A percentile compares a stretch with the other conserved stretches of the same genome.
These are phyloP conservation scores for Labrus mixtus DNA, from an alignment of 2,113 vertebrate genomes.

Conservation along the genomic window DNA sequence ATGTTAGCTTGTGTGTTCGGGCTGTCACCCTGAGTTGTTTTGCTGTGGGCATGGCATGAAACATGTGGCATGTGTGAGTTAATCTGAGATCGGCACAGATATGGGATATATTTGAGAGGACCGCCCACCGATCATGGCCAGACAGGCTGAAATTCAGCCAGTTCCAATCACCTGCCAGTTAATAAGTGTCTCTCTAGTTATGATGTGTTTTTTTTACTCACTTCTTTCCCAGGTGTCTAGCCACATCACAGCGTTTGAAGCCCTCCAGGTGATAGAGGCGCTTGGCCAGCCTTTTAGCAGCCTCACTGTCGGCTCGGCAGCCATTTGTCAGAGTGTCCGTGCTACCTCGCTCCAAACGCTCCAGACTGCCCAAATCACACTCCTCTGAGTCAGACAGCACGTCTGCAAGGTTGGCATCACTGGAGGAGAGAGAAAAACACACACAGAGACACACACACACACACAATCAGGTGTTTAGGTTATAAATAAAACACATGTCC, in stretches of 20 bases:
- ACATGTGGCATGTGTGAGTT: too few species aligned
- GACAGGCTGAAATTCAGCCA: too few species aligned
- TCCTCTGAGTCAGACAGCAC: constrained; percentile 91
- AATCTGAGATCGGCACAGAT: too few species aligned
- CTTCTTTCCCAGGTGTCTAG: constrained; percentile 97
- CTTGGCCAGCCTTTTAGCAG: constrained; percentile 92
- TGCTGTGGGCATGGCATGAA: too few species aligned
- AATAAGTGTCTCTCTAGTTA: not conserved
- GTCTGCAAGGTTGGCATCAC: constrained; percentile 92
- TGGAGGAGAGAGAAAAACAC: constrained; percentile 64
- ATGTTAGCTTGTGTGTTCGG: too few species aligned
- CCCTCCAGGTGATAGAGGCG: constrained; percentile 95
- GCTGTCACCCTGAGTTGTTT: too few species aligned
- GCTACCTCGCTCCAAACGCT: constrained; percentile 89
- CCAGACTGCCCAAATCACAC: constrained; percentile 91
- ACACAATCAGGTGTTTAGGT: constrained; percentile 52
- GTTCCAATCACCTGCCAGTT: too few species aligned
- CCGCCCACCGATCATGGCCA: too few species aligned
- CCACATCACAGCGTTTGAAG: constrained; percentile 96
- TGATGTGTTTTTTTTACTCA: constrained; percentile 70
- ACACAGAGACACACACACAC: constrained; percentile 18
- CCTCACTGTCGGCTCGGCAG: constrained; percentile 89
- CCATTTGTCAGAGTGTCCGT: constrained; percentile 92
- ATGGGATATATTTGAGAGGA: too few species aligned
- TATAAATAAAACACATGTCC: constrained; percentile 57